These are phyloP conservation scores for Abrostola tripartita DNA, from an alignment of 2,888 invertebrate genomes.

Conservation along the genomic window DNA sequence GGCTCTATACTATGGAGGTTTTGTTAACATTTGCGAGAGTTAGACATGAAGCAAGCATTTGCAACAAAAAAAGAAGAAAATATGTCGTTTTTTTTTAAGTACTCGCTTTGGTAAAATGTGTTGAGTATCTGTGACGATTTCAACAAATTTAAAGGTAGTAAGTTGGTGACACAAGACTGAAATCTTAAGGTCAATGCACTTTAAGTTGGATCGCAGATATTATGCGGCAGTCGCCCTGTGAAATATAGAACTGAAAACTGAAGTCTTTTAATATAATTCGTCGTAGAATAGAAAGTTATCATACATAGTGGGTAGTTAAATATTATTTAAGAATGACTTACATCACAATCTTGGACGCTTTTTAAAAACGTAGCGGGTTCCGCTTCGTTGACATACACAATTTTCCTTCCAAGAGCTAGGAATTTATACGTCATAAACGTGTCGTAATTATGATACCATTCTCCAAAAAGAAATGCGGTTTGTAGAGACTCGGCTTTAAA, in stretches of 20 bases:
- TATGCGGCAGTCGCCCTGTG: neutral
- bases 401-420: conserved; percentile 69
- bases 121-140: neutral
- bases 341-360: conserved; percentile 65
- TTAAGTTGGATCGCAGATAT: neutral
- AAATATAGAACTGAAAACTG: neutral
- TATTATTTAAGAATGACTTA: conserved; percentile 40
- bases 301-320: no score
- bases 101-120: neutral
- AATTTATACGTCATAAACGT: conserved; percentile 76
- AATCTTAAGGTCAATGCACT: neutral
- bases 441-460: conserved; percentile 79
- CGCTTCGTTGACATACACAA: conserved; percentile 65
- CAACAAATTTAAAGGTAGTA: neutral
- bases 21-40: conserved; percentile 24
- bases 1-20: conserved; percentile 22
- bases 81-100: neutral
- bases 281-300: no score
- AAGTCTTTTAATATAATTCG: no score
- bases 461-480: conserved; percentile 70
- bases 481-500: conserved; percentile 66
- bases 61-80: neutral
- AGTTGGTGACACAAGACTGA: conserved; percentile 1
- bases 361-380: conserved; percentile 59
- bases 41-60: conserved; percentile 21